These are phyloP conservation scores for Ciona savignyi DNA, from an alignment of 23 tunicate genomes.

Conservation along the genomic window DNA sequence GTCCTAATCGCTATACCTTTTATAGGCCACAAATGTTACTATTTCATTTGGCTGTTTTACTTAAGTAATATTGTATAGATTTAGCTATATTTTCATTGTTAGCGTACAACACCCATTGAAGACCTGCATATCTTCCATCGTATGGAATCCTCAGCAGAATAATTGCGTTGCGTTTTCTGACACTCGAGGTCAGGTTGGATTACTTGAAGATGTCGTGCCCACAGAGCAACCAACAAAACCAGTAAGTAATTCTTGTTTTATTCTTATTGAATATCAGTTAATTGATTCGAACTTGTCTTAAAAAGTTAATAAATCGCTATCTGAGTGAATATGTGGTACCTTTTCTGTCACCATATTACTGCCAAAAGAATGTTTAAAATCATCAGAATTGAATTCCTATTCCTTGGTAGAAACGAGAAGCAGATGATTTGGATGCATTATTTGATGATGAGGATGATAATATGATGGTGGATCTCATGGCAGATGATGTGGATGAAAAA, in stretches of 20 bases:
- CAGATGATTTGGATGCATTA: slow-evolving; percentile 66
- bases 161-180: slow-evolving; percentile 64
- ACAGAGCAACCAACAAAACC: slow-evolving; percentile 19
- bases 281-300: too few relatives aligned
- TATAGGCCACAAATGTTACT: too few relatives aligned
- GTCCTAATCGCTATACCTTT: too few relatives aligned
- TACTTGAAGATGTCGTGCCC: slow-evolving; percentile 33
- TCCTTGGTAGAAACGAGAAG: slow-evolving; percentile 1
- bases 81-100: too few relatives aligned
- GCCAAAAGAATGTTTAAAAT: too few relatives aligned
- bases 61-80: too few relatives aligned
- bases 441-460: slow-evolving; percentile 81
- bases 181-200: slow-evolving; percentile 70
- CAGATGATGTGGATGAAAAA: slow-evolving; percentile 32
- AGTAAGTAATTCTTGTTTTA: slow-evolving; percentile 10
- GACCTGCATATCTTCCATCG: slow-evolving; percentile 48
- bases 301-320: too few relatives aligned
- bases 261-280: too few relatives aligned
- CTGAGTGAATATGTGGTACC: too few relatives aligned
- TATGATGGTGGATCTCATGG: slow-evolving; percentile 49
- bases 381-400: neutral
- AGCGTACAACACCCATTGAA: slow-evolving; percentile 44
- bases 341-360: too few relatives aligned
- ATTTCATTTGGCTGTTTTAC: too few relatives aligned
- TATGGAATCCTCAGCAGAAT: slow-evolving; percentile 80